Conservation (phyloP, 1,140 invertebrate genomes). For the Schlechtendalia chinensis region DNA sequence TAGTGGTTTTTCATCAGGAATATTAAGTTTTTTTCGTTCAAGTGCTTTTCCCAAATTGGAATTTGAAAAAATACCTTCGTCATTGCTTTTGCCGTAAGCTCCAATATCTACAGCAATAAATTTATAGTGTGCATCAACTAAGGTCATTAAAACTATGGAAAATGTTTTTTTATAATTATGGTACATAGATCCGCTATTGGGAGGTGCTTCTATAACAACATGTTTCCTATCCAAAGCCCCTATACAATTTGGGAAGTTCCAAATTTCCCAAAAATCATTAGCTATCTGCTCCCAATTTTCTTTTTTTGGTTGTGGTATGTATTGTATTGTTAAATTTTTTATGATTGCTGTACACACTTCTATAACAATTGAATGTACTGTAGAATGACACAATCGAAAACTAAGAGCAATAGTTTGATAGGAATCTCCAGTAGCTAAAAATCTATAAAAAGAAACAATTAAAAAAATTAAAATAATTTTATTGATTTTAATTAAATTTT, state of each 20-base stretch:
- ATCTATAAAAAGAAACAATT: background rate
- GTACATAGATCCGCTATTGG: background rate
- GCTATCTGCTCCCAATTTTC: background rate
- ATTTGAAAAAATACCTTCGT: background rate
- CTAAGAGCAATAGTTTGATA: background rate
- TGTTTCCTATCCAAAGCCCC: background rate
- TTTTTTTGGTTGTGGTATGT: background rate
- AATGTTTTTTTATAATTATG: constrained; percentile 10
- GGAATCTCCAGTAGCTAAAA: background rate
- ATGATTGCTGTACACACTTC: background rate
- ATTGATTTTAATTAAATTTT: no score
- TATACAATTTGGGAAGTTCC: background rate
- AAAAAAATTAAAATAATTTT: no score
- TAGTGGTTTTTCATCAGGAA: background rate
- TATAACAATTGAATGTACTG: background rate
- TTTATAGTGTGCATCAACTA: background rate
- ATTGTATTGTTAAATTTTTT: background rate
- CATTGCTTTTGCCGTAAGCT: background rate
- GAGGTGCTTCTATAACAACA: background rate
- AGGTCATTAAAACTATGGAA: background rate
- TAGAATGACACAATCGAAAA: background rate
- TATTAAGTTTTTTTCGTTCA: background rate
- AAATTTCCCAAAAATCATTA: background rate
- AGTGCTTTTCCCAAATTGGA: background rate
- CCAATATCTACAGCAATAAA: constrained; percentile 2